Percentiles rank a stretch among this genome's conserved stretches.
Conservation (phyloP, 2,797 vertebrate genomes). For the Masticophis lateralis region DNA sequence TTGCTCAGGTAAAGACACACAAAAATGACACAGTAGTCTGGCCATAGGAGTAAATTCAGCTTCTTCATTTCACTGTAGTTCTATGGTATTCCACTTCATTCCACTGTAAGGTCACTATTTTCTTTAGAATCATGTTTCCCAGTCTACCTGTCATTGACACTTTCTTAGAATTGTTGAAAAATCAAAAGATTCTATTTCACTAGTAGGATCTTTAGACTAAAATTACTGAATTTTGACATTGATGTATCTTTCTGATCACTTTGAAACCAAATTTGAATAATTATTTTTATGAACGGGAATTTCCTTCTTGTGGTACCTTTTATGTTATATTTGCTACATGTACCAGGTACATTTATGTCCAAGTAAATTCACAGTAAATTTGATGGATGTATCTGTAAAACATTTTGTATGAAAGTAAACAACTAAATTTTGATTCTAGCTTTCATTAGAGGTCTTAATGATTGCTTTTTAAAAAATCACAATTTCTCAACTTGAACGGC, state of each 20-base stretch:
- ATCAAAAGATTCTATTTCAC: neutral
- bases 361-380: neutral
- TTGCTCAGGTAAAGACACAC: neutral
- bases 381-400: neutral
- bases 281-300: neutral
- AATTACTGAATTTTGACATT: neutral
- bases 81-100: too few relatives aligned
- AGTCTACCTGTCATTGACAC: neutral
- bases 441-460: neutral
- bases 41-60: neutral
- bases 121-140: neutral
- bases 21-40: neutral
- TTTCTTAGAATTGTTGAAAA: neutral
- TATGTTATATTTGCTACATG: neutral
- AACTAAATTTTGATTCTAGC: neutral
- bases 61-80: neutral
- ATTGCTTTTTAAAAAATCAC: neutral
- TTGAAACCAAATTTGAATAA: neutral
- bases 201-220: neutral
- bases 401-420: neutral
- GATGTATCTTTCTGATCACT: neutral
- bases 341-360: neutral
- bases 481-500: neutral
- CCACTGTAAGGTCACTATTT: neutral
- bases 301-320: neutral